A percentile compares a stretch with the other conserved stretches of the same genome.
Conservation (phyloP, 2,888 invertebrate genomes). For the Hedya salicella region DNA sequence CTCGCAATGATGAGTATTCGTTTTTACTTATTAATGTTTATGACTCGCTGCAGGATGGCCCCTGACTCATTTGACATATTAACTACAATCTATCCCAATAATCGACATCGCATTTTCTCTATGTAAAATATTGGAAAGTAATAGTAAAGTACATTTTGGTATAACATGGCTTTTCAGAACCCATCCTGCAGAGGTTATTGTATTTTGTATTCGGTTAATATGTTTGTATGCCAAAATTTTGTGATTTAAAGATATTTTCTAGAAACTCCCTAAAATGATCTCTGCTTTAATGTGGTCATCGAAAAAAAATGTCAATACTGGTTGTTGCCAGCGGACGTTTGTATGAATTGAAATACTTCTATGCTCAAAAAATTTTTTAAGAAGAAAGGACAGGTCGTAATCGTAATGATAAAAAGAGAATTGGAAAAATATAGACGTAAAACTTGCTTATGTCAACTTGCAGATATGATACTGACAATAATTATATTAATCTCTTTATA, state of each 20-base stretch:
- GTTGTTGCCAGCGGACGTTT: not conserved
- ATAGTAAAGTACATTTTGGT: not conserved
- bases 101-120: not conserved
- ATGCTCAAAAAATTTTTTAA: constrained; percentile 7
- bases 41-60: constrained; percentile 28
- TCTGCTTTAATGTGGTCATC: constrained; percentile 13
- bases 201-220: constrained; percentile 21
- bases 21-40: constrained; percentile 72
- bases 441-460: not conserved
- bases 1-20: constrained; percentile 85
- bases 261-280: constrained; percentile 2
- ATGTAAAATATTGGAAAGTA: not conserved
- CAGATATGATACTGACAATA: constrained; percentile 21
- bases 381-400: not conserved
- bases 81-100: not conserved
- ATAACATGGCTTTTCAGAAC: not conserved
- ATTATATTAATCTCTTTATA: constrained; percentile 9
- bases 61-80: constrained; percentile 9
- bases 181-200: constrained; percentile 30
- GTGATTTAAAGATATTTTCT: not conserved
- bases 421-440: not conserved
- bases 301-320: constrained; percentile 10
- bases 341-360: not conserved
- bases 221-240: constrained; percentile 24
- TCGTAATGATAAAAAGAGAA: not conserved